Evolutionary conservation across 2,113 vertebrate species (phyloP).

Genomic region (Grantiella picta): DNA sequence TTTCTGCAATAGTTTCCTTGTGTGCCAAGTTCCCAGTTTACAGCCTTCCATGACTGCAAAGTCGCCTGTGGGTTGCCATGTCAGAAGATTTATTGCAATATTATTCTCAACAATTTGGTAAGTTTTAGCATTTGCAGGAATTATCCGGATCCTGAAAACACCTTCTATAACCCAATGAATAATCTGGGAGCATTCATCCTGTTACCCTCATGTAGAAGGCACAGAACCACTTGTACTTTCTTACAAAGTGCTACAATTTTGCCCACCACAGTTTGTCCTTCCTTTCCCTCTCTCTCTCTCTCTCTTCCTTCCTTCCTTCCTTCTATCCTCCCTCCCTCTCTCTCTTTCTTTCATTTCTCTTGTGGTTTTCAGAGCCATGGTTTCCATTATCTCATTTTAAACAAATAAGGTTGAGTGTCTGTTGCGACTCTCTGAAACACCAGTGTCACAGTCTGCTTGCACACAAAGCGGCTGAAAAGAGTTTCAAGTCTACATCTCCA

Average conservation of each 20-base stretch:
- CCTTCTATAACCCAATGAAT: not conserved
- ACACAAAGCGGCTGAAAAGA: not conserved
- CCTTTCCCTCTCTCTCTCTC: not conserved
- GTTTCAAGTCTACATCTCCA: not conserved
- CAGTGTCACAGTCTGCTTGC: not conserved
- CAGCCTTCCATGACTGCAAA: not conserved
- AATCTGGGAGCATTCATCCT: not conserved
- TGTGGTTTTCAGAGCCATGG: not conserved
- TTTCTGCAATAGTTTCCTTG: not conserved
- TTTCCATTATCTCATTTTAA: conserved; percentile 34
- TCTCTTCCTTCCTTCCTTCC: too few species aligned
- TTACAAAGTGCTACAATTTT: not conserved
- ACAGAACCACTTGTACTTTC: not conserved
- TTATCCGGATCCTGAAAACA: not conserved
- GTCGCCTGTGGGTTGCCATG: not conserved
- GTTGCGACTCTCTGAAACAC: not conserved
- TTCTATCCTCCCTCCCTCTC: too few species aligned
- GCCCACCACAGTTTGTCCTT: not conserved
- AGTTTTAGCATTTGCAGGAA: not conserved
- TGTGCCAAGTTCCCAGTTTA: not conserved
- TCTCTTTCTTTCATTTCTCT: not conserved
- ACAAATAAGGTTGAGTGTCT: not conserved
- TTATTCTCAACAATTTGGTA: not conserved
- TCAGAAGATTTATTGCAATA: not conserved
- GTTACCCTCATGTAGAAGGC: not conserved